Base-by-base conservation (phyloP, 2,888 invertebrate species). In the Morpho deidamia region DNA sequence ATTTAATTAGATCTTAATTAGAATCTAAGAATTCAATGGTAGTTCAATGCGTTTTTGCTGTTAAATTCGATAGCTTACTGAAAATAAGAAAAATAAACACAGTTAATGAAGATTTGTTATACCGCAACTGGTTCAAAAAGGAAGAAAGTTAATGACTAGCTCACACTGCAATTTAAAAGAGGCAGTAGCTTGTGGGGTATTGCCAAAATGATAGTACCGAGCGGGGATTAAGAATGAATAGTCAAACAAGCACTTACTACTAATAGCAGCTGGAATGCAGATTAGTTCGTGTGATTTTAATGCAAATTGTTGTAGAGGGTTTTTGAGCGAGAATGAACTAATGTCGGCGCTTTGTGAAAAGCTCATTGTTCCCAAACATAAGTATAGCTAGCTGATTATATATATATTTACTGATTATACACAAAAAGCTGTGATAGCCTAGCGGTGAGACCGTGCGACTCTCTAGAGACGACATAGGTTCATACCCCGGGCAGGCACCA, bases 131-230 rank as follows among this genome's bases (percentile, higher is more conserved):
- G 14, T 11, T 11, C 12, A 34, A 33, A 48, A 40, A 48, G 33
- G 11, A 8, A 62, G 68, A 23, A 23, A 71, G 73, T 74, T 79
- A 81, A 83, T 81, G 81, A 78, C 74, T 70, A 71, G 72, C 73
- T 75, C 12, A 14, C 75, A 75, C 74, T 73, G 78, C 79, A 81
- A 82, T 84, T 81, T 82, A 77, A 83, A 86, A 78, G 68, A 75
- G 70, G 66, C 69, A 62, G 56, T 59, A 53, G 52, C 55, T 57
- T 60, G 74, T 75, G 69, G 67, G 61, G 63, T 58, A 61, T 65
- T 79, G 76, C 83, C 85, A 83, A 83, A 86, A 83, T 83, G 85
- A 85, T 84, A 86, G 72, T 63, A 62, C 59, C 67, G 66, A 72
- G 65, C 59, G 47, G 60, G 74, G 79, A 83, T 84, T 83, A 81